Percentiles rank a stretch among this genome's conserved stretches.
Evolutionary conservation across 2,888 invertebrate species (phyloP).

Genomic region (Capitulum mitella): DNA sequence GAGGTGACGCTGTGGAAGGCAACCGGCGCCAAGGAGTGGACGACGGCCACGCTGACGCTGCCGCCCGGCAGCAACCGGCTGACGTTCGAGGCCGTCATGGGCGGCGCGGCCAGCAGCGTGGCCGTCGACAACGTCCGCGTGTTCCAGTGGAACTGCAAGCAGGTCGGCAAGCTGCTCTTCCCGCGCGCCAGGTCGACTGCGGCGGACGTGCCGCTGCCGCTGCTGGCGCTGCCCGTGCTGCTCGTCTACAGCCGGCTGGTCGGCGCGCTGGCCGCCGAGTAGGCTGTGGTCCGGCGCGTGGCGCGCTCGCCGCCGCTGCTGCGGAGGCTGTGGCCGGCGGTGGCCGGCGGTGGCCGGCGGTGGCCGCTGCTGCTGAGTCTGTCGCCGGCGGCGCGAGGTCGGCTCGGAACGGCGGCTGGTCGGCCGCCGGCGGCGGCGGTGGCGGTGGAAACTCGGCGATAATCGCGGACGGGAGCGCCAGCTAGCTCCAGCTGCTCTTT

Average conservation of each 20-base stretch:
- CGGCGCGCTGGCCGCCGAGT: neutral
- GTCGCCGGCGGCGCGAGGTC: no score
- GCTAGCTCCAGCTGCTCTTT: no score
- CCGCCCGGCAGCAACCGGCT: conserved; percentile 15
- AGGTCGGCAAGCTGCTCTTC: neutral
- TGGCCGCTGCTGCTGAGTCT: no score
- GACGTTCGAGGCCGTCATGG: neutral
- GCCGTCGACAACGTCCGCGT: neutral
- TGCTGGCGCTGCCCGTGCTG: neutral
- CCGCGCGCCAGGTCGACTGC: neutral
- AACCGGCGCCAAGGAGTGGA: neutral
- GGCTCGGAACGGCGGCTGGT: no score
- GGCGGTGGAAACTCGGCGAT: no score
- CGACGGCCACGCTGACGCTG: conserved; percentile 16
- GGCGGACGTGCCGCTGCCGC: neutral
- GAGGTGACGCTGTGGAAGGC: neutral
- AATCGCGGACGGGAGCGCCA: no score
- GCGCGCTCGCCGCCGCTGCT: no score
- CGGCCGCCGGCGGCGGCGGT: no score
- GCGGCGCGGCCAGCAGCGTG: neutral
- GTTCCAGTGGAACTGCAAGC: conserved; percentile 18
- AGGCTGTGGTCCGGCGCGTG: no score
- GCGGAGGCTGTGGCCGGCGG: no score
- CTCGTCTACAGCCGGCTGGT: neutral
- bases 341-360: no score